Base-by-base conservation (phyloP, 2,888 invertebrate genomes). In the Heterodera filipjevi region DNA sequence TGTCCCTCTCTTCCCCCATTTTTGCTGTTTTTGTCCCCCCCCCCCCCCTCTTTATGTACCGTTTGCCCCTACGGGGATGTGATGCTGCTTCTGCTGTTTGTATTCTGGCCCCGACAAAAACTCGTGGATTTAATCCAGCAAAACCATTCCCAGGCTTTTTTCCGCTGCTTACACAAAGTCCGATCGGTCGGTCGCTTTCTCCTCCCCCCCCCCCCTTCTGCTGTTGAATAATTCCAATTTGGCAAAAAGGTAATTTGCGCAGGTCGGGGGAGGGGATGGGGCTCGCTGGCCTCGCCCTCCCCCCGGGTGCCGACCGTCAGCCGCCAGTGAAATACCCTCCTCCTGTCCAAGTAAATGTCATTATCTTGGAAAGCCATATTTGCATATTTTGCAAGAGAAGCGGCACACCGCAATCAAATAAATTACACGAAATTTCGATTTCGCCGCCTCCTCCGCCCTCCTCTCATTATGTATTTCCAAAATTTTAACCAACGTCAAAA, bases 101-200 rank as follows among this genome's bases (percentile, higher is more conserved):
- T 59, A 8, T 59, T n/a, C 59, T 22, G n/a, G 49, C 49, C 19
- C 49, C 16, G 49, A 59, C 27, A 59, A 59, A 59, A 59, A 59
- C 59, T 59, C 59, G 59, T 27, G 59, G 59, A 59, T 59, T 59
- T 59, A 27, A 59, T n/a, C 59, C 59, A n/a, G 12, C 27, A 27
- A 59, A 73, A 46, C 64, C 74, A 73, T 73, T 73, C 74, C 46
- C 68, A 68, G 35, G 68, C 68, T 68, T 73, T 73, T 73, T 46
- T 46, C 49, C 27, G 22, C 30, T 27, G n/a, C 64, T 73, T 0
- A 14, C 14, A n/a, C 59, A 59, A 59, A 59, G 59, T 59, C 59
- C 59, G 59, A 59, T 59, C 59, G n/a, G 22, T 59, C 59, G 59
- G 22, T 59, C 59, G n/a, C 59, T 59, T 27, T 22, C 27, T 0